Evolutionary conservation across 2,113 vertebrate species (phyloP).

Genomic region (Poeciliopsis prolifica): DNA sequence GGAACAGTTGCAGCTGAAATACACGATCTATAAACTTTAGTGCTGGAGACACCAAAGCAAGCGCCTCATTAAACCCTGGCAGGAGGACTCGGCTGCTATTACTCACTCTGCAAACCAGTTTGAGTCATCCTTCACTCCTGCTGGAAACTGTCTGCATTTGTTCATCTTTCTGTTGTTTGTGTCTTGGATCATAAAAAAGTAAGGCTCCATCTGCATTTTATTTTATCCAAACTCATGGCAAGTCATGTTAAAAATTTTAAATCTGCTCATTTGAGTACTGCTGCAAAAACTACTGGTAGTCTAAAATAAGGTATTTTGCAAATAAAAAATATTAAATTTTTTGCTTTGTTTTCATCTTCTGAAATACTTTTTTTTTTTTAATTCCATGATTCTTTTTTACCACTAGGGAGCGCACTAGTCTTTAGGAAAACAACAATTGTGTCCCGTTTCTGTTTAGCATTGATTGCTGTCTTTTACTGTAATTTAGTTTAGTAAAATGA

Average conservation of each 20-base stretch:
- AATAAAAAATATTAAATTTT: neutral
- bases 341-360: neutral
- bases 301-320: neutral
- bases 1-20: slow-evolving; percentile 34
- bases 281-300: neutral
- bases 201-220: neutral
- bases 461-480: slow-evolving; percentile 47
- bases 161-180: neutral
- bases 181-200: neutral
- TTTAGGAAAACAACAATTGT: neutral
- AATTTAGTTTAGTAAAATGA: slow-evolving; percentile 26
- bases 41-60: slow-evolving; percentile 44
- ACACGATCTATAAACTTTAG: slow-evolving; percentile 53
- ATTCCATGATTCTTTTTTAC: neutral
- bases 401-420: slow-evolving; percentile 37
- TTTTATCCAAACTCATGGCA: neutral
- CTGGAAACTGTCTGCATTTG: slow-evolving; percentile 16
- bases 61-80: slow-evolving; percentile 56
- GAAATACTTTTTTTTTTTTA: too few species aligned
- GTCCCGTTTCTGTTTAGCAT: slow-evolving; percentile 16
- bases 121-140: slow-evolving; percentile 42
- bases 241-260: neutral
- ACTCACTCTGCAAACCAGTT: slow-evolving; percentile 45
- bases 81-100: slow-evolving; percentile 40
- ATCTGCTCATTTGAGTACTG: neutral